phyloP scores from a whole-genome alignment of 2,113 vertebrate species.

The Podocnemis expansa region DNA sequence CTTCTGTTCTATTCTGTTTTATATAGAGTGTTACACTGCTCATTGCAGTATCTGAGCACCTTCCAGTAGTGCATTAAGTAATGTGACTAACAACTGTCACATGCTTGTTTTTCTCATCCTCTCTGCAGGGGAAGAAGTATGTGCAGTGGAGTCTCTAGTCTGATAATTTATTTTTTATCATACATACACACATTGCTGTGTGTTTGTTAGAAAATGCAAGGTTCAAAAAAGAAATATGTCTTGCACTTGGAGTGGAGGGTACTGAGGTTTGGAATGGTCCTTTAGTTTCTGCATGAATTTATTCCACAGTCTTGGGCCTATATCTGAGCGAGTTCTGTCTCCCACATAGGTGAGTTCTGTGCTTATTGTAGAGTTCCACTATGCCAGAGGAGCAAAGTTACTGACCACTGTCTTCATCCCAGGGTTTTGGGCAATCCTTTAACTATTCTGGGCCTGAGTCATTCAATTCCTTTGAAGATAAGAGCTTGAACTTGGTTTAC shows the following conservation, averaged over 20 bases:
- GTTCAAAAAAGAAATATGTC: neutral
- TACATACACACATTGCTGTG: neutral
- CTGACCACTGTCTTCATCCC: neutral
- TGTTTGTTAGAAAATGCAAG: neutral
- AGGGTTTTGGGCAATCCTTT: neutral
- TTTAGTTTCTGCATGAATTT: neutral
- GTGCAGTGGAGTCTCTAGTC: neutral
- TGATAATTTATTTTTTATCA: neutral
- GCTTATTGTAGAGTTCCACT: neutral
- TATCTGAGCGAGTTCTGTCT: neutral
- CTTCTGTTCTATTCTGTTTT: neutral
- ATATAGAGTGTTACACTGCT: neutral
- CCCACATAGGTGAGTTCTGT: neutral
- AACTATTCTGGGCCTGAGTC: neutral
- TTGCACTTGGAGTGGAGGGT: neutral
- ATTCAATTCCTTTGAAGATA: neutral
- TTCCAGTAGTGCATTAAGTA: neutral
- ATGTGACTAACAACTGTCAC: neutral
- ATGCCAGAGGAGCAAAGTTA: neutral
- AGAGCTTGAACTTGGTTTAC: neutral
- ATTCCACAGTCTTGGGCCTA: no score
- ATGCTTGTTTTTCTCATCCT: neutral
- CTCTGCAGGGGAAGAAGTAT: neutral
- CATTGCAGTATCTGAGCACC: neutral
- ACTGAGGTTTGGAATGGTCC: neutral